These are phyloP conservation scores for Nesometra sesokonis DNA, from an alignment of 35 echinoderm and acorn worm genomes.

Conservation along the genomic window DNA sequence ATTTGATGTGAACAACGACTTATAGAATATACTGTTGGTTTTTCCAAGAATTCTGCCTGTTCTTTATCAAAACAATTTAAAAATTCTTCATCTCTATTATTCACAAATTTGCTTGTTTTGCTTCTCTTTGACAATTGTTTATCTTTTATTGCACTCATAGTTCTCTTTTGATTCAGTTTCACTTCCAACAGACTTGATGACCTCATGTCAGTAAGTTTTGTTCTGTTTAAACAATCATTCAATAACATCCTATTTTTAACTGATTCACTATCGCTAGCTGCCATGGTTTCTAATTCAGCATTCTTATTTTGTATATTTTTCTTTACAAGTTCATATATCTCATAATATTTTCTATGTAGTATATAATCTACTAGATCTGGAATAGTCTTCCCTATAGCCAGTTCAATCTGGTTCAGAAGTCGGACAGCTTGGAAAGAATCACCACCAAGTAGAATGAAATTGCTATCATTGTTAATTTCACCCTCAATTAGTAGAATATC, in stretches of 20 bases:
- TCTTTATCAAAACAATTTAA: not conserved
- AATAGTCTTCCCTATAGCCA: not conserved
- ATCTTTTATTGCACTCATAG: not conserved
- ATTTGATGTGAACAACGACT: not conserved
- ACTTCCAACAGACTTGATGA: not conserved
- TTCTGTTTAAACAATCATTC: not conserved
- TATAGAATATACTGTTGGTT: no score
- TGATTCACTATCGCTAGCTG: not conserved
- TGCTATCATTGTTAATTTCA: slow-evolving; percentile 1
- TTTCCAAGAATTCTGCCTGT: not conserved
- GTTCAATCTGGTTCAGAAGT: slow-evolving; percentile 26
- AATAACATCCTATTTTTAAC: no score
- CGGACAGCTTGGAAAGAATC: slow-evolving; percentile 50
- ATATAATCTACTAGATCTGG: slow-evolving; percentile 44
- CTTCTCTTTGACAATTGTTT: not conserved
- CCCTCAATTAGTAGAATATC: not conserved
- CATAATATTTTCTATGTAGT: slow-evolving; percentile 23
- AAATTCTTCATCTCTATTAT: no score
- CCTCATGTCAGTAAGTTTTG: not conserved
- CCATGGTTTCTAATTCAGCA: not conserved
- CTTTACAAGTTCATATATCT: slow-evolving; percentile 6
- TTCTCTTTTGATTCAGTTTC: not conserved
- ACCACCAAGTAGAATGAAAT: slow-evolving; percentile 20
- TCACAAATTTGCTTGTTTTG: no score
- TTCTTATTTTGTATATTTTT: not conserved